A percentile compares a stretch with the other conserved stretches of the same genome.
phyloP scores from a whole-genome alignment of 2,797 vertebrate genomes.

The Cirrhinus mrigala region DNA sequence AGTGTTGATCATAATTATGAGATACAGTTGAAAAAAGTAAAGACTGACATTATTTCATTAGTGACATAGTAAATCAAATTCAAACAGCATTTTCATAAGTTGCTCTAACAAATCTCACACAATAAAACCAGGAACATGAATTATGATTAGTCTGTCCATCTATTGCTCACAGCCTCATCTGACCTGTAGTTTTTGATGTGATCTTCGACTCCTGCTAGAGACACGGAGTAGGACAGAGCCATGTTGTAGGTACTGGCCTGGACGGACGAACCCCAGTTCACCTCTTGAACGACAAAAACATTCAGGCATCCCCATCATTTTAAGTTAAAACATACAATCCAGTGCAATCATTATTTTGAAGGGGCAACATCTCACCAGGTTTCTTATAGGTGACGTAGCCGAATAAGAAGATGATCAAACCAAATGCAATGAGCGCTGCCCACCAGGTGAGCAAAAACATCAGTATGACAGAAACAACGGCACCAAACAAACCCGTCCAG shows the following conservation, averaged over 20 bases:
- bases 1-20: not conserved
- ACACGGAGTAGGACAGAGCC: slow-evolving; percentile 78
- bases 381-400: slow-evolving; percentile 80
- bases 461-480: slow-evolving; percentile 75
- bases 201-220: slow-evolving; percentile 75
- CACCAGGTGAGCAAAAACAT: slow-evolving; percentile 84
- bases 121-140: not conserved
- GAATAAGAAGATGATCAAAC: slow-evolving; percentile 77
- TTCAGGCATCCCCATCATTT: not conserved
- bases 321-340: too few relatives aligned
- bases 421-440: slow-evolving; percentile 76
- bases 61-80: too few relatives aligned
- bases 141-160: not conserved
- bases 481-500: slow-evolving; percentile 80
- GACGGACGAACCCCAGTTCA: slow-evolving; percentile 81
- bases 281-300: slow-evolving; percentile 66
- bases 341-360: not conserved
- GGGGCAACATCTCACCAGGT: slow-evolving; percentile 69
- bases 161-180: not conserved
- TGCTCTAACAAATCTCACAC: not conserved
- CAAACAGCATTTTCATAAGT: not conserved
- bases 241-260: slow-evolving; percentile 80
- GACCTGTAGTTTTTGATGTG: slow-evolving; percentile 84
- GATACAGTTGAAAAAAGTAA: not conserved
- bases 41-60: not conserved